These are phyloP conservation scores for Fundulus diaphanus DNA, from an alignment of 2,797 vertebrate genomes.

Conservation along the genomic window DNA sequence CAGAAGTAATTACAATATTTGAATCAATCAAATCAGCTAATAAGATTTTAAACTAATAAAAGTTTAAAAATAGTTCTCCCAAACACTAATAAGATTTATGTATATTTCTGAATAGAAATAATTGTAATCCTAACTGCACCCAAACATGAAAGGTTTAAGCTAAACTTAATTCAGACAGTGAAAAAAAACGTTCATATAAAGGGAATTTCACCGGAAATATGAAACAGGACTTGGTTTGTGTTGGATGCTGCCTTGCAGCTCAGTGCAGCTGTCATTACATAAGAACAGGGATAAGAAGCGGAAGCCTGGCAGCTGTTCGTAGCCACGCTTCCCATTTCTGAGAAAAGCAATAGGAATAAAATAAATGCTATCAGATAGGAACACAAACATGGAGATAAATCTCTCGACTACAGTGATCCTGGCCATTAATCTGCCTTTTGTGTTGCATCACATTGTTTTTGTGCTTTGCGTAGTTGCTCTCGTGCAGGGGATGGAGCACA, in stretches of 20 bases:
- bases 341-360: conserved; percentile 30
- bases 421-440: conserved; percentile 72
- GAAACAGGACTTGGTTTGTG: background rate
- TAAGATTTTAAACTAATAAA: too few species aligned
- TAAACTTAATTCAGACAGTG: background rate
- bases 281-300: conserved; percentile 28
- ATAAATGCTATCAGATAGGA: conserved; percentile 57
- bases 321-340: conserved; percentile 21
- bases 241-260: conserved; percentile 32
- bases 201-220: background rate
- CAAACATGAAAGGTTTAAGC: background rate
- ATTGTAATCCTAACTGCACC: background rate
- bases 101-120: background rate
- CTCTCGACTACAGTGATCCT: conserved; percentile 60
- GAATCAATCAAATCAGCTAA: too few species aligned
- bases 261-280: conserved; percentile 14
- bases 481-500: conserved; percentile 39
- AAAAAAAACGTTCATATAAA: background rate
- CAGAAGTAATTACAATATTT: too few species aligned
- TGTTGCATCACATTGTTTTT: conserved; percentile 51
- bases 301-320: conserved; percentile 31
- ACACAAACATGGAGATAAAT: conserved; percentile 53
- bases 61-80: background rate
- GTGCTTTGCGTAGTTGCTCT: conserved; percentile 33
- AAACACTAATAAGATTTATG: background rate